Evolutionary conservation across 2,113 vertebrate genomes (phyloP), one percentile per base, ranked within the genome.

Genomic region (Gallinago undulata): DNA sequence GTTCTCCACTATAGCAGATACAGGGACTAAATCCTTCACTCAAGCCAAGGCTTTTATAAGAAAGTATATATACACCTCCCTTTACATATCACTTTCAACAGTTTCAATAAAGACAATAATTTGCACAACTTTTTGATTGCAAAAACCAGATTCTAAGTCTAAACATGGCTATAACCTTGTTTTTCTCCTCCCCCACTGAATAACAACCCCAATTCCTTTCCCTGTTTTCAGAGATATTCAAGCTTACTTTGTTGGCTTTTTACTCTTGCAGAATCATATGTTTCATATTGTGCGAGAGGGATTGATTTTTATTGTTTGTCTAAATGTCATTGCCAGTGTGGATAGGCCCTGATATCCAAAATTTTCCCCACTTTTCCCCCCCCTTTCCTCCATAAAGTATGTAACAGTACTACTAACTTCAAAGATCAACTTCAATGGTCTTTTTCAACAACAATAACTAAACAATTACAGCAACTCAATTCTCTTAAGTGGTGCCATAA

Each of bases 241-340:
- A 63, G 41, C n/a, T 92, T 84, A 77, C 56, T 91, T 87, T 69
- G 33, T 66, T 92, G 78, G 37, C 50, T 83, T 94, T 91, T 93
- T 85, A 95, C 39, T 91, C 50, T 70, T 69, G 41, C 21, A 80
- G 69, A 87, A 87, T 95, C 91, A 93, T 87, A 89, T 95, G 93
- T 94, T 97, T 95, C 51, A 84, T 66, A 97, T 94, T 94, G 91
- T 66, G 70, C 91, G 77, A 84, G 84, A 92, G 55, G 63, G 59
- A 70, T 67, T 79, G 84, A 79, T 57, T 95, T 86, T 93, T 84
- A 92, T 68, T 92, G 76, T 92, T 93, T 92, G 72, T 79, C 91
- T 89, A 87, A 95, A 93, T 96, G 72, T 80, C 84, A 82, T 48
- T 93, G 66, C 62, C 70, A 70, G 66, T 66, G 63, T 88, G 82